Evolutionary conservation across 1,140 invertebrate species (phyloP).

Genomic region (Drosophila ercepeae): DNA sequence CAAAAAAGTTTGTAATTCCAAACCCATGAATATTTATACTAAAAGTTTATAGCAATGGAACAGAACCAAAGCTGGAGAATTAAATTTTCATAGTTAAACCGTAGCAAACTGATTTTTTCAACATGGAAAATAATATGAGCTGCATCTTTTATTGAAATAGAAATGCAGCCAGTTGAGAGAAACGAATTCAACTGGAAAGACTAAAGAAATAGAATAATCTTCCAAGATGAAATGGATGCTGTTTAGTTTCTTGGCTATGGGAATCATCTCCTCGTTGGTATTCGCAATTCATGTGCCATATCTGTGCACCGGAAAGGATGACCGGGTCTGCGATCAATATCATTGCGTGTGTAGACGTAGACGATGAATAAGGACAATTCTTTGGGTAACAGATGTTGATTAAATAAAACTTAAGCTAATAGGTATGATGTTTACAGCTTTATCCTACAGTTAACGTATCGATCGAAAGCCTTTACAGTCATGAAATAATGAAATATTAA

Average conservation of each 20-base stretch:
- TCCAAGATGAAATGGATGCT: not conserved
- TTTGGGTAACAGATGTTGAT: too few relatives aligned
- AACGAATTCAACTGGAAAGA: too few relatives aligned
- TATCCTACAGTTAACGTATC: too few relatives aligned
- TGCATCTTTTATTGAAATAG: too few relatives aligned
- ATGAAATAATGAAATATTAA: not conserved
- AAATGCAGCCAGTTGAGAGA: too few relatives aligned
- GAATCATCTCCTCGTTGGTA: not conserved
- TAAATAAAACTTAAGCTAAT: not conserved
- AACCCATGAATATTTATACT: too few relatives aligned
- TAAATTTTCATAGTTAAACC: not conserved
- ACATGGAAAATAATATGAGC: not conserved
- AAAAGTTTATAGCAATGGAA: too few relatives aligned
- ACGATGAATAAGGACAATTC: too few relatives aligned
- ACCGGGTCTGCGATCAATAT: constrained; percentile 8
- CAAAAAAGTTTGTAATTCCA: too few relatives aligned
- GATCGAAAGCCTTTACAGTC: not conserved
- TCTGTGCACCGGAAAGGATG: constrained; percentile 13
- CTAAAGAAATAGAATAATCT: not conserved
- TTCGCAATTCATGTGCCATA: not conserved
- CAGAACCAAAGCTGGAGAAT: too few relatives aligned
- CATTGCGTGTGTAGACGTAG: not conserved
- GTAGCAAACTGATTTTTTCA: not conserved
- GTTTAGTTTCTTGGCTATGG: not conserved
- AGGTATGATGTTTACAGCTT: too few relatives aligned